These are phyloP conservation scores for Diadumene lineata DNA, from an alignment of 92 coral and sea anemone species.

Conservation along the genomic window DNA sequence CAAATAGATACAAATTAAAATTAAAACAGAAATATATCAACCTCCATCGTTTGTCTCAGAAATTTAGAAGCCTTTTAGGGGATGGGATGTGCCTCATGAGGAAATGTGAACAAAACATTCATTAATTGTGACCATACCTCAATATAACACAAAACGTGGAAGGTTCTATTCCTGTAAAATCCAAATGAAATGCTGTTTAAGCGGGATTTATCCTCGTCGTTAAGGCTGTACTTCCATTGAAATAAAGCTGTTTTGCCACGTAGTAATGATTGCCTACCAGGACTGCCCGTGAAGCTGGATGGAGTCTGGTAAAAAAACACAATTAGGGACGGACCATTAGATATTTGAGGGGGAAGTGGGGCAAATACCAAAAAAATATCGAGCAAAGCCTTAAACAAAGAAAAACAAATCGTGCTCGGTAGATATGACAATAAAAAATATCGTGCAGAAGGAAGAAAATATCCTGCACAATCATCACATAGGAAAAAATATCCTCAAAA, in stretches of 20 bases:
- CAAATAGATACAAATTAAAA: too few relatives aligned
- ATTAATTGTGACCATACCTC: not conserved
- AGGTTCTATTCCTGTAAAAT: not conserved
- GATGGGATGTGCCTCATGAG: not conserved
- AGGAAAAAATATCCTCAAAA: too few relatives aligned
- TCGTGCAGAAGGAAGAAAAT: too few relatives aligned
- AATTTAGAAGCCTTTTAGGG: not conserved
- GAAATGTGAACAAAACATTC: not conserved
- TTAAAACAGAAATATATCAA: too few relatives aligned
- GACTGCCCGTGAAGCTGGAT: slow-evolving; percentile 10
- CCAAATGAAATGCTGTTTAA: slow-evolving; percentile 17
- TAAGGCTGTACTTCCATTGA: slow-evolving; percentile 16
- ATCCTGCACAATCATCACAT: too few relatives aligned
- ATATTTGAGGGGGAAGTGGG: too few relatives aligned
- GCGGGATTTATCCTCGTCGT: slow-evolving; percentile 10
- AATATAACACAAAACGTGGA: not conserved
- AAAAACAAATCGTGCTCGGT: not conserved
- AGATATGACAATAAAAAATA: too few relatives aligned
- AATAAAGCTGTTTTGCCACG: slow-evolving; percentile 15
- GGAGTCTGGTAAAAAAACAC: slow-evolving; percentile 2
- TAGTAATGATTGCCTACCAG: not conserved
- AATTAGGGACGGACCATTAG: too few relatives aligned
- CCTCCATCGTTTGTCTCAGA: not conserved
- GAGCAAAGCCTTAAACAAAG: too few relatives aligned
- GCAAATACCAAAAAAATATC: too few relatives aligned